These are phyloP conservation scores for Cydia pomonella DNA, from an alignment of 1,140 invertebrate species.

Conservation along the genomic window DNA sequence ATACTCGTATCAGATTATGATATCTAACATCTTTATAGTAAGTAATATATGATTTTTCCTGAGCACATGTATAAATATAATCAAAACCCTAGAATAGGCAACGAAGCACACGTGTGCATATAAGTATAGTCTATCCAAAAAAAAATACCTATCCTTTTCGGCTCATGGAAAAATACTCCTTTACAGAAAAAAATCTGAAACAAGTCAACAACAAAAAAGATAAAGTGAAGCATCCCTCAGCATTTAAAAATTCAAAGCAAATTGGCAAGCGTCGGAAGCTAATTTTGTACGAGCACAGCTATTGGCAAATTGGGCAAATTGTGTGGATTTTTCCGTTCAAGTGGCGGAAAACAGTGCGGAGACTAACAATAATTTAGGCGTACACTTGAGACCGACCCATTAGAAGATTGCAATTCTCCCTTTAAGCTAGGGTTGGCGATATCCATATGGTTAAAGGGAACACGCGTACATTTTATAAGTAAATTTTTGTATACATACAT, in stretches of 20 bases:
- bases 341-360: conserved; percentile 46
- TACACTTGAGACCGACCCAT: conserved; percentile 50
- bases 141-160: too few relatives aligned
- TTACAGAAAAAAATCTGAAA: neutral
- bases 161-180: too few relatives aligned
- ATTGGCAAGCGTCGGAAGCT: conserved; percentile 19
- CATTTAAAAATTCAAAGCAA: conserved; percentile 28
- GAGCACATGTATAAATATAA: too few relatives aligned
- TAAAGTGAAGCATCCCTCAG: neutral
- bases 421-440: conserved; percentile 46
- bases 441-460: neutral
- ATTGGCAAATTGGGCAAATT: conserved; percentile 52
- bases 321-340: conserved; percentile 54
- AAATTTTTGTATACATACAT: too few relatives aligned
- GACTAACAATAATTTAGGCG: conserved; percentile 43
- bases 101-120: too few relatives aligned
- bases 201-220: neutral
- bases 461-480: too few relatives aligned
- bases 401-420: conserved; percentile 55
- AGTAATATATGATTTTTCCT: too few relatives aligned
- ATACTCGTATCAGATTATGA: too few relatives aligned
- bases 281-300: conserved; percentile 18
- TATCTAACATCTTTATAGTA: too few relatives aligned
- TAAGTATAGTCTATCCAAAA: too few relatives aligned
- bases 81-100: too few relatives aligned